Evolutionary conservation across 2,797 vertebrate genomes (phyloP).

Genomic region (Crenuchus spilurus): DNA sequence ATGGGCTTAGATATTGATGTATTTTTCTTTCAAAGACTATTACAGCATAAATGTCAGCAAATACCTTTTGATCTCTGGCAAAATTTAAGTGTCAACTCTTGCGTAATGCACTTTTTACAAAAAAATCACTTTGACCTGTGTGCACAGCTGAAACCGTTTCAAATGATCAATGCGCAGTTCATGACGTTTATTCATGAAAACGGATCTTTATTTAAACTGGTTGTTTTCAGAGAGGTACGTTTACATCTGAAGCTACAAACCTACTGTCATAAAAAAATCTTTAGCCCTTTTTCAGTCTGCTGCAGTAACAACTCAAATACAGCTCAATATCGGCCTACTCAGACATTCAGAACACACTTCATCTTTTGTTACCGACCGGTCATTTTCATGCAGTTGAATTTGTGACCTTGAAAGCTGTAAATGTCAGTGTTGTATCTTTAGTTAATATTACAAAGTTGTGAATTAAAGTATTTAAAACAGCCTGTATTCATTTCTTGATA

Average conservation of each 20-base stretch:
- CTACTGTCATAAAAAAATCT: neutral
- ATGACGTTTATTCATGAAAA: neutral
- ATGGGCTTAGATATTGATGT: constrained; percentile 36
- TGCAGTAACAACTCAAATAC: neutral
- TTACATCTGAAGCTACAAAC: neutral
- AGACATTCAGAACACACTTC: constrained; percentile 19
- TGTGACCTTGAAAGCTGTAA: constrained; percentile 58
- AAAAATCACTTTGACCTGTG: neutral
- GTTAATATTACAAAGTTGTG: constrained; percentile 62
- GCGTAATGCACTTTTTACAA: constrained; percentile 3
- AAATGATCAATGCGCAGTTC: constrained; percentile 7
- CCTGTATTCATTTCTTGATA: constrained; percentile 1
- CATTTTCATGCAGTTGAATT: constrained; percentile 47
- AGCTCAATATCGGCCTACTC: neutral
- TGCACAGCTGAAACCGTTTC: neutral
- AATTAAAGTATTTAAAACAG: constrained; percentile 60
- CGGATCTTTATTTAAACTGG: constrained; percentile 7
- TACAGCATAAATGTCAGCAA: constrained; percentile 38
- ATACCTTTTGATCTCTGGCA: constrained; percentile 26
- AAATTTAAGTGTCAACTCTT: neutral
- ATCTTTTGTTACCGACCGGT: constrained; percentile 22
- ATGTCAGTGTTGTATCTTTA: constrained; percentile 66
- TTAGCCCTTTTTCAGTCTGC: constrained; percentile 28
- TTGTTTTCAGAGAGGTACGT: constrained; percentile 1
- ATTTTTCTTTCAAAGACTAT: constrained; percentile 18